Evolutionary conservation across 2,888 invertebrate genomes (phyloP), one percentile per base, ranked within the genome.

Genomic region (Actias luna): DNA sequence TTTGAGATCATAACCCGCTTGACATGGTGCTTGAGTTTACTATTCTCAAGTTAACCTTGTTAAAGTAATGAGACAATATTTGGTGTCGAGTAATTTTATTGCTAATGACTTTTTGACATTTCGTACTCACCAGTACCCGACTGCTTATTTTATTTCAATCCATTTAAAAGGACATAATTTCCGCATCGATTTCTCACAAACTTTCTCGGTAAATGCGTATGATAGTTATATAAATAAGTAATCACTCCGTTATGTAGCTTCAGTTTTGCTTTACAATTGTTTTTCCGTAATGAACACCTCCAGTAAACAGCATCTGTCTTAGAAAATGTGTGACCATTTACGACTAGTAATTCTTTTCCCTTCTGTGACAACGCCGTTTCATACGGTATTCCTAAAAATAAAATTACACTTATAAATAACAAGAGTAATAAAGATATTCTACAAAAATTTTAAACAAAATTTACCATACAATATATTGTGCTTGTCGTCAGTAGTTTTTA

Each of bases 181-280:
- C 59, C 59, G 39, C 25, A 3, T 22, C 36, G 36, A 1, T 25
- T 14, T 25, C 36, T 36, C 5, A 39, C 25, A 27, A 36, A 59
- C 14, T 22, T 22, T 16, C 59, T 59, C 1, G 36, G 59, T 5
- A 25, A 16, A 25, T 59, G 59, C 10, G 5, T 36, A 39, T 59
- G 59, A 3, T 59, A 7, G 31, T 59, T 59, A 1, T 27, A 25
- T 25, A 39, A 25, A 14, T 31, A 39, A 16, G 27, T 5, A 25
- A 59, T 59, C n/a, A n/a, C n/a, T n/a, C n/a, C n/a, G n/a, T 22
- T 10, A 22, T 58, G 7, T 5, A 39, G 7, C n/a, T 16, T 59
- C 16, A 59, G 27, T 16, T 16, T n/a, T 22, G 59, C 59, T 14
- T 36, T 59, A 27, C 59, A 59, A 4, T 59, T 59, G 27, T 59